phyloP scores from a whole-genome alignment of 2,113 vertebrate genomes.

The Poeciliopsis turrubarensis region DNA sequence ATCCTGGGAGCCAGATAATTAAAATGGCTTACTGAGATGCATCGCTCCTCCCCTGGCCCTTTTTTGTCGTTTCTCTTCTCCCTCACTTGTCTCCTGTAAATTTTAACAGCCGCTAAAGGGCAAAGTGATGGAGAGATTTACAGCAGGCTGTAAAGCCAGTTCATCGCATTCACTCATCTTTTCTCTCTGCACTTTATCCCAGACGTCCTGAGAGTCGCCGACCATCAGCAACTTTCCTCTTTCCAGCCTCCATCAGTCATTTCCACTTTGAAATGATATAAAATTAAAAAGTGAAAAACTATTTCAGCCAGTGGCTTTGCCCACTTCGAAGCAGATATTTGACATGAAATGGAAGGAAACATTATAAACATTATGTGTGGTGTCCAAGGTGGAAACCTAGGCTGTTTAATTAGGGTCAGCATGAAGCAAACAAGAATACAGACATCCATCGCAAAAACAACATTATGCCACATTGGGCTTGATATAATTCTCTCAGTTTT shows the following conservation, averaged over 20 bases:
- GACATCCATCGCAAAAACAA: too few relatives aligned
- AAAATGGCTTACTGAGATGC: not conserved
- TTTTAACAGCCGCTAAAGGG: constrained; percentile 16
- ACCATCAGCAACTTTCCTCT: not conserved
- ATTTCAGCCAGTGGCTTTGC: too few relatives aligned
- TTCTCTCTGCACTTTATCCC: constrained; percentile 1
- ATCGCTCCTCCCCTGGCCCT: not conserved
- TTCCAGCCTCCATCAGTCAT: not conserved
- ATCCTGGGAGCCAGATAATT: not conserved
- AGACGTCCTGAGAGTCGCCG: not conserved
- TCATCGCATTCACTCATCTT: constrained; percentile 10
- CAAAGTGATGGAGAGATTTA: constrained; percentile 42
- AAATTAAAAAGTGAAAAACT: not conserved
- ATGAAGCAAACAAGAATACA: not conserved
- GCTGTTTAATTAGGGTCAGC: not conserved
- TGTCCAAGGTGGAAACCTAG: not conserved
- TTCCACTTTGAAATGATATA: not conserved
- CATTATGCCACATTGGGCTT: too few relatives aligned
- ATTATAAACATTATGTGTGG: not conserved
- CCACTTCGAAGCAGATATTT: too few relatives aligned
- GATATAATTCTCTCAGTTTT: too few relatives aligned
- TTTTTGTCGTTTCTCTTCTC: not conserved
- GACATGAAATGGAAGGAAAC: too few relatives aligned
- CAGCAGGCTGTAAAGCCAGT: constrained; percentile 24
- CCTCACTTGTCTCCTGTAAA: constrained; percentile 32